Evolutionary conservation across 1,140 invertebrate species (phyloP).

Genomic region (Danaus melanippus): DNA sequence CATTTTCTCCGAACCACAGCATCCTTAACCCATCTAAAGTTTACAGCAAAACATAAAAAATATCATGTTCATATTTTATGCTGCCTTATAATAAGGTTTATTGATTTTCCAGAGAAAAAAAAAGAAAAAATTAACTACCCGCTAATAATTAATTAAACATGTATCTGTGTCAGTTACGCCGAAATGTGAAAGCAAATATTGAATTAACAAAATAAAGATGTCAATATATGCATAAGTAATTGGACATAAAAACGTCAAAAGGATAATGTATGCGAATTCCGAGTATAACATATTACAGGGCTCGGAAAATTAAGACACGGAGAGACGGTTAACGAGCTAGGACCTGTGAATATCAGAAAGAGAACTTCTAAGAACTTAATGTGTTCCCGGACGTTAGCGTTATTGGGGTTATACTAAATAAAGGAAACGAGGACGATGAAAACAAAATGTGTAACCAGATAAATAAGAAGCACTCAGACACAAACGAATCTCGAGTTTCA

Average conservation of each 20-base stretch:
- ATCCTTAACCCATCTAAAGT: conserved; percentile 24
- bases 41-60: conserved; percentile 22
- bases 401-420: conserved; percentile 17
- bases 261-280: conserved; percentile 5
- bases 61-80: conserved; percentile 21
- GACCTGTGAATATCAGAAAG: no score
- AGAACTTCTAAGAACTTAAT: no score
- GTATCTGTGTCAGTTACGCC: conserved; percentile 21
- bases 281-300: conserved; percentile 1
- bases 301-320: no score
- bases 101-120: conserved; percentile 29
- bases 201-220: conserved; percentile 18
- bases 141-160: conserved; percentile 28
- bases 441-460: conserved; percentile 17
- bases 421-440: conserved; percentile 15
- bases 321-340: no score
- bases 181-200: conserved; percentile 15
- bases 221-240: conserved; percentile 20
- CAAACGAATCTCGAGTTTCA: conserved; percentile 21
- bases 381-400: neutral
- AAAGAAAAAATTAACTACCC: conserved; percentile 11
- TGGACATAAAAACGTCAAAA: conserved; percentile 22
- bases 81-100: conserved; percentile 36
- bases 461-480: conserved; percentile 26
- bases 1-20: conserved; percentile 25